A percentile compares a stretch with the other conserved stretches of the same genome.
These are phyloP conservation scores for Charina bottae DNA, from an alignment of 2,113 vertebrate species.

Conservation along the genomic window DNA sequence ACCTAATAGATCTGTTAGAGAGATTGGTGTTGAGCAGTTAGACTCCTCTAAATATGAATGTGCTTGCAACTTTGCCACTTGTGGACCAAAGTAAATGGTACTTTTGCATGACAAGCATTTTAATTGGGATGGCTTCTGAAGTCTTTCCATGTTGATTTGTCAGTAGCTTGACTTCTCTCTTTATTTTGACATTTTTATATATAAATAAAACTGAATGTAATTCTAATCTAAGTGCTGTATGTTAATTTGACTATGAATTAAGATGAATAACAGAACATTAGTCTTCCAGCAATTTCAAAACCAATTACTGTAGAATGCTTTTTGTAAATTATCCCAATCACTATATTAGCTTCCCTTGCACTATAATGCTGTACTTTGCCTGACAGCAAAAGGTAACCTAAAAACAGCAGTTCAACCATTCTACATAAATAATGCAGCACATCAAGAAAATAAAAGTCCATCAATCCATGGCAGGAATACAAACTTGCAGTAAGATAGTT, in stretches of 20 bases:
- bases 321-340: slow-evolving; percentile 9
- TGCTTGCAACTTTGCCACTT: background rate
- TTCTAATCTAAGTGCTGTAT: background rate
- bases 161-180: background rate
- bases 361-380: background rate
- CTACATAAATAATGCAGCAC: slow-evolving; percentile 17
- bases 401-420: background rate
- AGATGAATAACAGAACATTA: background rate
- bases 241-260: background rate
- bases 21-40: background rate
- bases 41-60: background rate
- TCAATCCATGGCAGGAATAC: slow-evolving; percentile 7
- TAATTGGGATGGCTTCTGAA: background rate
- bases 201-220: background rate
- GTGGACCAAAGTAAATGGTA: background rate
- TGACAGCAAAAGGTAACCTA: slow-evolving; percentile 3
- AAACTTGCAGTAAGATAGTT: slow-evolving; percentile 14
- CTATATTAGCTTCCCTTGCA: background rate
- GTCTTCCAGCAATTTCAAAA: background rate
- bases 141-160: background rate
- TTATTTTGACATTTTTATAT: background rate
- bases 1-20: background rate
- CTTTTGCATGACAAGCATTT: background rate
- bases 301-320: background rate
- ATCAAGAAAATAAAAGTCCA: slow-evolving; percentile 8